Evolutionary conservation across 2,888 invertebrate species (phyloP), one percentile per base, ranked within the genome.

Genomic region (Eupsilia transversa): DNA sequence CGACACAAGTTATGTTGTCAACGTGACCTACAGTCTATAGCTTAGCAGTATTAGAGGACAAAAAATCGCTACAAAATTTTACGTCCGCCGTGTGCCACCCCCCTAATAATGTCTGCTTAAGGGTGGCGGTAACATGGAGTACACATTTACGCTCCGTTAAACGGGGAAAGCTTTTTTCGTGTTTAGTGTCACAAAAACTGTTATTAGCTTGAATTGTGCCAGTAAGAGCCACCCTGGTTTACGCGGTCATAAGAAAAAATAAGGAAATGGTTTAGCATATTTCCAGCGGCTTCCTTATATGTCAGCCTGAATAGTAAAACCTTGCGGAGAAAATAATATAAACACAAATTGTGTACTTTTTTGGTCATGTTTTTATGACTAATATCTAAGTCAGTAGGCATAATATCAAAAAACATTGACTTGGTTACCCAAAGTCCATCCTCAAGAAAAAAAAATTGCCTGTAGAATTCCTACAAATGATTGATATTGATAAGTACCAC

Each of bases 181-280:
- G 96, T 95, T 95, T 96, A 95, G 95, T 96, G 96, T 96, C 96
- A 95, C 95, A 95, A 96, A 95, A 96, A 96, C 94, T 95, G 95
- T 96, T 96, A 96, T 96, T 96, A 96, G 96, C 93, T 91, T 94
- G 94, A 95, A 94, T 94, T 95, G 95, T 94, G 93, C 91, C 90
- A 89, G 89, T 91, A 91, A 92, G 89, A 86, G 90, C 88, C 89
- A 87, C 86, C 83, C 84, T 74, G 77, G 74, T 80, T 83, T 87
- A 87, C 88, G 83, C 85, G 89, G 87, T 88, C 86, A 89, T 87
- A 84, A 82, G 79, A 83, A 76, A 86, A 85, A 86, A 84, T 86
- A 80, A 86, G 70, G 74, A 84, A 88, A 85, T 87, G 84, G 77
- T 79, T 86, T 84, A 82, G 73, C 80, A 80, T 88, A 82, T 85